These are phyloP conservation scores for Lophotis ruficrista DNA, from an alignment of 2,113 vertebrate genomes.

Conservation along the genomic window DNA sequence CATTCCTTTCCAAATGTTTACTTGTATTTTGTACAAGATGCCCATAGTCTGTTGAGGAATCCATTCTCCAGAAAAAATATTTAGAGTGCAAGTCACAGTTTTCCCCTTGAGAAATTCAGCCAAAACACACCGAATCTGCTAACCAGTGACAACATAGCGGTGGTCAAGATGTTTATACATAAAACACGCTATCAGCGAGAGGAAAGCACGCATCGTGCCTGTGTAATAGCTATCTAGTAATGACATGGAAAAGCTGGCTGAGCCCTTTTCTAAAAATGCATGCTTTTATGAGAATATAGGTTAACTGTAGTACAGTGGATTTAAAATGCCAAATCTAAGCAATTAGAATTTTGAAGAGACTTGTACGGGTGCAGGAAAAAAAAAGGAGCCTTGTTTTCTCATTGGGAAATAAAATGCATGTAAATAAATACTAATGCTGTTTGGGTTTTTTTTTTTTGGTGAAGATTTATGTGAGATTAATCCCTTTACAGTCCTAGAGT, in stretches of 20 bases:
- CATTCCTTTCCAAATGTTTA: not conserved
- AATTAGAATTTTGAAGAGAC: not conserved
- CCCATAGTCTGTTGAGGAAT: not conserved
- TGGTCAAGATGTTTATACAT: slow-evolving; percentile 20
- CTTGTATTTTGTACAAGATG: slow-evolving; percentile 35
- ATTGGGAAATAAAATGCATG: not conserved
- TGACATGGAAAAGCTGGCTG: not conserved
- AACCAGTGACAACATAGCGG: not conserved
- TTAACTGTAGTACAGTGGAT: not conserved
- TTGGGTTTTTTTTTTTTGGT: not conserved
- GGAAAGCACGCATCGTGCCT: not conserved
- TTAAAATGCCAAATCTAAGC: not conserved
- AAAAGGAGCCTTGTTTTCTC: not conserved
- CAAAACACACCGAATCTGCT: not conserved
- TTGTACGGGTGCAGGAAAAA: not conserved
- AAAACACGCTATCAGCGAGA: not conserved
- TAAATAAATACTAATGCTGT: not conserved
- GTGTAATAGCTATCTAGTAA: not conserved
- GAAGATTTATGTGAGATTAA: not conserved
- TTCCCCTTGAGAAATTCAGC: slow-evolving; percentile 27
- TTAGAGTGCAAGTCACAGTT: slow-evolving; percentile 38
- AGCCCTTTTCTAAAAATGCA: not conserved
- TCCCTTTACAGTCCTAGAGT: not conserved
- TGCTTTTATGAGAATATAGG: not conserved
- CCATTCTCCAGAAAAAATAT: slow-evolving; percentile 57